phyloP scores from a whole-genome alignment of 2,888 invertebrate species.

The Epirrhoe tristata region DNA sequence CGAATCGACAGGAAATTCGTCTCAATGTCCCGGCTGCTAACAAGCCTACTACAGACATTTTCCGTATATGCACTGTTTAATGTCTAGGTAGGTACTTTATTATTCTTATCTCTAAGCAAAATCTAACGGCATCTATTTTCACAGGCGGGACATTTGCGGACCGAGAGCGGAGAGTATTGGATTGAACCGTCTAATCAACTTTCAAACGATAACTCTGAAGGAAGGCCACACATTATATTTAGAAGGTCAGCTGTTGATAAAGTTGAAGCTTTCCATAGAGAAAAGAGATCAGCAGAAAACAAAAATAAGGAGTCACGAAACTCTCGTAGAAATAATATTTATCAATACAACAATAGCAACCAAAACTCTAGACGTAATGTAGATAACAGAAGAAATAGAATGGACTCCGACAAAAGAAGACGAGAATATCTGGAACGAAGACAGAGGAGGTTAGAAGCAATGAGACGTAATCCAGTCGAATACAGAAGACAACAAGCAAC shows the following conservation, averaged over 20 bases:
- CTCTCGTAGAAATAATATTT: conserved; percentile 77
- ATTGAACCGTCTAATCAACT: conserved; percentile 89
- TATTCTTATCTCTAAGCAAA: conserved; percentile 7
- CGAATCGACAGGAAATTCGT: conserved; percentile 46
- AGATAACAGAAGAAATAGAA: conserved; percentile 82
- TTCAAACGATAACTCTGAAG: conserved; percentile 60
- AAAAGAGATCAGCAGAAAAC: conserved; percentile 70
- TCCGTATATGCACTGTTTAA: conserved; percentile 22
- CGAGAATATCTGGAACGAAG: conserved; percentile 71
- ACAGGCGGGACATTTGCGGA: conserved; percentile 89
- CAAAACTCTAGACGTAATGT: conserved; percentile 61
- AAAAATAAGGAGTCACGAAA: conserved; percentile 77
- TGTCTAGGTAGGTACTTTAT: conserved; percentile 3
- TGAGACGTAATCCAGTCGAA: conserved; percentile 72
- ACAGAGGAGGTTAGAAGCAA: conserved; percentile 65
- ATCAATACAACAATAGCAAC: conserved; percentile 74
- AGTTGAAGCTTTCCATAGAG: conserved; percentile 71
- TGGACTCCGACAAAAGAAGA: conserved; percentile 81
- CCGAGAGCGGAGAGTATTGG: conserved; percentile 88
- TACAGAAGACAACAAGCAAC: conserved; percentile 69
- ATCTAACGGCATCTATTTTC: conserved; percentile 40
- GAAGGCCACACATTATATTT: conserved; percentile 88
- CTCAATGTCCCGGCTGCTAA: conserved; percentile 45
- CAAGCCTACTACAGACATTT: conserved; percentile 40
- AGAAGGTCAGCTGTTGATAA: conserved; percentile 87